Evolutionary conservation across 2,797 vertebrate genomes (phyloP).

Genomic region (Pangasius mekongensis): DNA sequence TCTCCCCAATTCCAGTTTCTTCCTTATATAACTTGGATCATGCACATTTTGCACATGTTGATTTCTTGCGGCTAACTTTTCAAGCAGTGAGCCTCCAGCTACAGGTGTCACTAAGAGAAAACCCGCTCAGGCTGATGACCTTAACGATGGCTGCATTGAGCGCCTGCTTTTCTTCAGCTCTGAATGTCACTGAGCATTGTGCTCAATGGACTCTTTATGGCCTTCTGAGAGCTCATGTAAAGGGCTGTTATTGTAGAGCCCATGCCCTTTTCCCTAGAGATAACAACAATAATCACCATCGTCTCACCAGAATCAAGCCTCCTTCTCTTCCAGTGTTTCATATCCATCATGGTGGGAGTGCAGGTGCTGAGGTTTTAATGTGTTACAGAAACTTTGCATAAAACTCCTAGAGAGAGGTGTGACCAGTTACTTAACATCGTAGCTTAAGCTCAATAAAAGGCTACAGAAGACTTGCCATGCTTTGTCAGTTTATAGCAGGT

Average conservation of each 20-base stretch:
- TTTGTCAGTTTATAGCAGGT: not conserved
- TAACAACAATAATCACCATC: slow-evolving; percentile 56
- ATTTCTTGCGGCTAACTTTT: slow-evolving; percentile 6
- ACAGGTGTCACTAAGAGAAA: slow-evolving; percentile 50
- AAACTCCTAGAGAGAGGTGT: not conserved
- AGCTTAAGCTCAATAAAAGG: slow-evolving; percentile 3
- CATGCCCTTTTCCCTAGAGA: slow-evolving; percentile 61
- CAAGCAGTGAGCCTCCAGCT: not conserved
- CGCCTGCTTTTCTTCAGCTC: slow-evolving; percentile 46
- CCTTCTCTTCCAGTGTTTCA: slow-evolving; percentile 41
- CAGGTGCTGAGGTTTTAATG: slow-evolving; percentile 56
- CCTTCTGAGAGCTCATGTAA: slow-evolving; percentile 37
- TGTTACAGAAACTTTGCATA: slow-evolving; percentile 19
- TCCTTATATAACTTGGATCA: not conserved
- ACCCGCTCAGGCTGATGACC: slow-evolving; percentile 50
- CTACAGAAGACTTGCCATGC: not conserved
- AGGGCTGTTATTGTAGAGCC: slow-evolving; percentile 57
- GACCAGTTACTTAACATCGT: not conserved
- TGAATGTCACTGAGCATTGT: slow-evolving; percentile 63
- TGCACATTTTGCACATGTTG: slow-evolving; percentile 16
- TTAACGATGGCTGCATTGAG: slow-evolving; percentile 45
- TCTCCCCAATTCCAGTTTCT: not conserved
- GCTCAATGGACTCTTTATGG: slow-evolving; percentile 64
- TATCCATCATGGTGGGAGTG: slow-evolving; percentile 35
- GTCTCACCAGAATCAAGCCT: slow-evolving; percentile 42